Evolutionary conservation across 2,797 vertebrate genomes (phyloP).

Genomic region (Pseudochromis fuscus): DNA sequence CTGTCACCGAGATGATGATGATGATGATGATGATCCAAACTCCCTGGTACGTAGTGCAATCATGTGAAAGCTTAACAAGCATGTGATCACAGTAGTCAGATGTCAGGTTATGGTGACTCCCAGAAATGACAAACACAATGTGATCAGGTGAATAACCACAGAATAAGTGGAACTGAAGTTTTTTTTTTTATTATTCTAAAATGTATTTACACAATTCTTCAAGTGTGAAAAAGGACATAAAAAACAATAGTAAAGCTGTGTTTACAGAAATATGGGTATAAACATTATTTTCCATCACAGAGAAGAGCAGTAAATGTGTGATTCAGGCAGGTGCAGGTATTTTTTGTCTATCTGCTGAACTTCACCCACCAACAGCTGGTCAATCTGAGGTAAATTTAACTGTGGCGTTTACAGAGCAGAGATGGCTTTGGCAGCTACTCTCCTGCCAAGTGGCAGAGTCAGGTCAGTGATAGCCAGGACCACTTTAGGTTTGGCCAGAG

Average conservation of each 20-base stretch:
- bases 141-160: neutral
- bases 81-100: slow-evolving; percentile 40
- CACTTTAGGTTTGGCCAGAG: slow-evolving; percentile 93
- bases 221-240: slow-evolving; percentile 28
- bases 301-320: too few species aligned
- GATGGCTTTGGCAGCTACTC: slow-evolving; percentile 97
- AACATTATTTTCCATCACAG: neutral
- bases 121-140: neutral
- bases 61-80: slow-evolving; percentile 45
- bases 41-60: slow-evolving; percentile 5
- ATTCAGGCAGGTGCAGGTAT: too few species aligned
- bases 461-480: slow-evolving; percentile 96
- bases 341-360: neutral
- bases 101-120: neutral
- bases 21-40: too few species aligned
- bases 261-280: slow-evolving; percentile 6
- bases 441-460: slow-evolving; percentile 93
- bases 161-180: slow-evolving; percentile 6
- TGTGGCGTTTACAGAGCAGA: slow-evolving; percentile 85
- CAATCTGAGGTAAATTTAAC: slow-evolving; percentile 3
- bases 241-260: slow-evolving; percentile 37
- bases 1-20: slow-evolving; percentile 5
- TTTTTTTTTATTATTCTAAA: slow-evolving; percentile 53
- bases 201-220: slow-evolving; percentile 56
- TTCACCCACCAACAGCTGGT: slow-evolving; percentile 1